Conservation (phyloP, 1,140 invertebrate species). For the Euura lappo region DNA sequence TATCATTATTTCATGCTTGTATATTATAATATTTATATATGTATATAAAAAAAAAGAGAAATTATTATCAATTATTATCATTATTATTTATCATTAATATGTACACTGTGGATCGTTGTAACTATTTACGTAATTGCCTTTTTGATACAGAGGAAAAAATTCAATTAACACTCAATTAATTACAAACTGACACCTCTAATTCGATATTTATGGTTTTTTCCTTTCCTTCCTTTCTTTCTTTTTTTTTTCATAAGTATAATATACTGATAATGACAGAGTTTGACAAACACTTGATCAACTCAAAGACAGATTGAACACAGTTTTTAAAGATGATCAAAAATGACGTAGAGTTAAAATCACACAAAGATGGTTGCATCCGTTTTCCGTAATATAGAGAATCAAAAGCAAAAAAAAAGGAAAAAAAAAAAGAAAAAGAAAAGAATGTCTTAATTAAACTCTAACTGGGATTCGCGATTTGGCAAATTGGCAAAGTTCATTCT, state of each 20-base stretch:
- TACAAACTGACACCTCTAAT: too few species aligned
- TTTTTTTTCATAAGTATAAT: too few species aligned
- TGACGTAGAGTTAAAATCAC: constrained; percentile 2
- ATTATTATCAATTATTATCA: not conserved
- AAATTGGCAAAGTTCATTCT: not conserved
- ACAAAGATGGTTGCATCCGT: not conserved
- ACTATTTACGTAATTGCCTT: not conserved
- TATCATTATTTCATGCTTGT: not conserved
- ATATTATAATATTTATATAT: not conserved
- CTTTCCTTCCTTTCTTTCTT: not conserved
- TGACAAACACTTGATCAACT: too few species aligned
- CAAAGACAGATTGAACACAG: too few species aligned
- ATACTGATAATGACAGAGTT: too few species aligned
- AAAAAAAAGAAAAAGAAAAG: too few species aligned
- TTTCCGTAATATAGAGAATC: not conserved
- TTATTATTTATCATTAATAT: not conserved
- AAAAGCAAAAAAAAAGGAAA: too few species aligned
- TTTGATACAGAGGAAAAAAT: too few species aligned
- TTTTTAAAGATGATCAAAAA: not conserved
- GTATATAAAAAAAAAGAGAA: not conserved
- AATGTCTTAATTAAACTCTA: not conserved
- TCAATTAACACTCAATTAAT: too few species aligned
- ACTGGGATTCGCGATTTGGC: not conserved
- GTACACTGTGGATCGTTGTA: not conserved
- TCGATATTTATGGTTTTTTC: too few species aligned